Base-by-base conservation (phyloP, 2,797 vertebrate species). In the Sebastiscus tertius region DNA sequence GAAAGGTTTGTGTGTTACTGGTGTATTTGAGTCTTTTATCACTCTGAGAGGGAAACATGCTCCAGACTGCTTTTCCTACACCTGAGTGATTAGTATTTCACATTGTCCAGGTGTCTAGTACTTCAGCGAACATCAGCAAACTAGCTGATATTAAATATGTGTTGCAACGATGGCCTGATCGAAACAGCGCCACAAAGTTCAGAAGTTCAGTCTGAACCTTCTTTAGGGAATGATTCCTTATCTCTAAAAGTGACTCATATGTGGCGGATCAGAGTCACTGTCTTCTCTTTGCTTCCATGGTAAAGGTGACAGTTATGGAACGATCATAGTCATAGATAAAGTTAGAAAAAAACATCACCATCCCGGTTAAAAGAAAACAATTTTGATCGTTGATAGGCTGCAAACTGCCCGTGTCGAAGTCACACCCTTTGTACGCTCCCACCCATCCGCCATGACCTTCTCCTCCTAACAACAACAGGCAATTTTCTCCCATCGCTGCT, bases 391-490 rank as follows among this genome's bases (percentile, higher is more conserved):
- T 42, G 34, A 13, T 31, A 16, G 0, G 39, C 55, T 4, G n/a
- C 55, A 68, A 80, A 80, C 52, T 49, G 64, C 34, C 13, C 13
- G 1, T 36, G 52, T 65, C 8, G 1, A 5, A 11, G 26, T 55
- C 33, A 62, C 56, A 31, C 68, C 31, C 46, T 68, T 13, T 52
- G 18, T 34, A 42, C 5, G 1, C 7, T 1, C 12, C 5, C 31
- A 71, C 8, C 14, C 14, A 27, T 46, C 56, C 2, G 1, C 56
- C 39, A n/a, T 39, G 29, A 82, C 46, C 24, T 24, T 24, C 70
- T 24, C 42, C 70, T 14, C 29, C 22, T 0, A 77, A 77, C 68
- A 62, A 66, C 61, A 81, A 67, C 42, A 72, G 61, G 16, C 62
- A 14, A 31, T 1, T 1, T 27, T 66, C 8, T 72, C 22, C 29